Evolutionary conservation across 2,797 vertebrate genomes (phyloP).

Genomic region (Lophotriccus pileatus): DNA sequence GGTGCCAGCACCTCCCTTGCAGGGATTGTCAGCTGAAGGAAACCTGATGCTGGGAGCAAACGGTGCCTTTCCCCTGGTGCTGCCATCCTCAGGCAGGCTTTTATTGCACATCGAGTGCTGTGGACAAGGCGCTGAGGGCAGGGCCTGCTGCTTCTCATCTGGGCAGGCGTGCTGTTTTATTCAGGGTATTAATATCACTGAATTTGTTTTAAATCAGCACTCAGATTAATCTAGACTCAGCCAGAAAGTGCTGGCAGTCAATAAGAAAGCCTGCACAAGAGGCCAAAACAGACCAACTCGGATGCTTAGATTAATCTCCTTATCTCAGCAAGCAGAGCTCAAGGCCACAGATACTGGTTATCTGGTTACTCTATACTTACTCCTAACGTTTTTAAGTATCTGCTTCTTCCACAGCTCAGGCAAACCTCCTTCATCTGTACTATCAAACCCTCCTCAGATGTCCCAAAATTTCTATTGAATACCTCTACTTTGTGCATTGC

Average conservation of each 20-base stretch:
- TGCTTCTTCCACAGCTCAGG: neutral
- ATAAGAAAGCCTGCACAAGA: neutral
- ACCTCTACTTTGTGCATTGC: neutral
- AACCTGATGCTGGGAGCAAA: neutral
- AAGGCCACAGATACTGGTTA: neutral
- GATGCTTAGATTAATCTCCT: neutral
- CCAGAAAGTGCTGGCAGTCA: neutral
- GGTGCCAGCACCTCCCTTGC: neutral
- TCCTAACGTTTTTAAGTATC: neutral
- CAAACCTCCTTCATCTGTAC: neutral
- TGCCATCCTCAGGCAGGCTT: neutral
- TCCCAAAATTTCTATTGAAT: neutral
- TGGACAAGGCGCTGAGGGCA: neutral
- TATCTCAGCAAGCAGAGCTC: neutral
- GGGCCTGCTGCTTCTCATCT: neutral
- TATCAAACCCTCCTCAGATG: neutral
- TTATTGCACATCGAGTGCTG: accelerated
- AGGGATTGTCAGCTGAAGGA: neutral
- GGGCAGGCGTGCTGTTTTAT: neutral
- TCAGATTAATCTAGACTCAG: neutral
- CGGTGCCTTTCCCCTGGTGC: neutral
- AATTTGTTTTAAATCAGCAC: neutral
- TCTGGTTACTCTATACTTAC: neutral
- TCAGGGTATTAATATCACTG: neutral
- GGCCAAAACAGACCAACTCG: neutral